Evolutionary conservation across 23 tunicate genomes (phyloP), one percentile per base, ranked within the genome.

Genomic region (Ascidia mentula): DNA sequence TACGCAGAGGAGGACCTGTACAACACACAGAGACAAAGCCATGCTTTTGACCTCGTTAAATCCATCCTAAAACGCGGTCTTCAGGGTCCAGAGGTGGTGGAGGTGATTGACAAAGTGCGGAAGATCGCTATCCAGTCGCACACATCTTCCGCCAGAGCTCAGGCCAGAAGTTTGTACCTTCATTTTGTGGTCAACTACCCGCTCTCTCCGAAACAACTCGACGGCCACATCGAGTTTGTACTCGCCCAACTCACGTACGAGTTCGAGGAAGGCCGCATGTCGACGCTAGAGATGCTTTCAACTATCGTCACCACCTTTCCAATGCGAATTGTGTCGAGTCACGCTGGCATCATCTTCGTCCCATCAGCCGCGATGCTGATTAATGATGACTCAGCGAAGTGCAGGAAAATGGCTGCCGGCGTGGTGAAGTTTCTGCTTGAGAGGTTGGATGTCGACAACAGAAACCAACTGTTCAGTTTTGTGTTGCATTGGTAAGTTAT

Each of bases 1-100:
- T 95, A 95, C 76, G 96, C 96, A 4, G 99, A 90, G 65, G 92
- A 84, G 72, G 89, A 88, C 31, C 39, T 95, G 53, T 77, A 82
- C 77, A 88, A 86, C 72, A 46, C 37, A 18, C 77, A 83, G 33
- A 82, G 96, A 20, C 96, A 90, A 60, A 80, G 77, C 65, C 81
- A 93, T 38, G 88, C 98, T 2, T 93, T 93, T 59, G 82, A 79
- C 31, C 73, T 93, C 13, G 77, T 93, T 35, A 82, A 81, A 46
- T 82, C 98, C 2, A 84, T 93, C 42, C 32, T 93, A 45, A 84
- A 42, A 22, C 77, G 81, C 13, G 98, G 98, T 6, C 60, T 93
- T 72, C 71, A 77, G 59, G 76, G 89, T 60, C 46, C 80, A 20
- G 89, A 88, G 40, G 39, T 93, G 35, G 26, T 59, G 0, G 87